Evolutionary conservation across 2,888 invertebrate species (phyloP).

Genomic region (Mythimna loreyi): DNA sequence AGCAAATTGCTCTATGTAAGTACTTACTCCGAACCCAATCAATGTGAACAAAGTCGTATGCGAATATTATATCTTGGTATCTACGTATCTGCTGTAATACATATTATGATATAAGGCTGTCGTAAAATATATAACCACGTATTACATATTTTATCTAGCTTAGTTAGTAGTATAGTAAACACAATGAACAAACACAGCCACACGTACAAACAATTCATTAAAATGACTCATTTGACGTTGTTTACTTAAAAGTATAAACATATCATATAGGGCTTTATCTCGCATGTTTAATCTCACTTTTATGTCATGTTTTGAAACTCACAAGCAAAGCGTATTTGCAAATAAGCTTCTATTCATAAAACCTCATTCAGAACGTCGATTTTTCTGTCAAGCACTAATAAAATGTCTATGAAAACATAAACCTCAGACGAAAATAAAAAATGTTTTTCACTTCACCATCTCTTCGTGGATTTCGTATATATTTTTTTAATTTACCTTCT

Average conservation of each 20-base stretch:
- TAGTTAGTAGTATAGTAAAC: conserved; percentile 22
- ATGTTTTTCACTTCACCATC: conserved; percentile 42
- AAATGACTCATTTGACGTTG: conserved; percentile 31
- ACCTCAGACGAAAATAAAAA: conserved; percentile 53
- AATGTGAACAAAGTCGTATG: conserved; percentile 55
- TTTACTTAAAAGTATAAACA: conserved; percentile 25
- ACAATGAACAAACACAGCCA: conserved; percentile 14
- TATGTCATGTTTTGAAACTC: conserved; percentile 11
- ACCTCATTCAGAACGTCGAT: conserved; percentile 30
- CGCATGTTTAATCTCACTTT: conserved; percentile 21
- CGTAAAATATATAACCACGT: conserved; percentile 15
- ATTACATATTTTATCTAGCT: too few species aligned
- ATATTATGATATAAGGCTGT: conserved; percentile 2
- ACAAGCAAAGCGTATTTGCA: conserved; percentile 12
- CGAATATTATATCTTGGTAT: conserved; percentile 23
- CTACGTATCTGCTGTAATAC: conserved; percentile 7
- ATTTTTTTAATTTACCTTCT: conserved; percentile 57
- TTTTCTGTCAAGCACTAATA: conserved; percentile 38
- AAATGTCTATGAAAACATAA: conserved; percentile 26
- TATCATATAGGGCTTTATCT: conserved; percentile 34
- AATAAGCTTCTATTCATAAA: conserved; percentile 35
- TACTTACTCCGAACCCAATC: conserved; percentile 65
- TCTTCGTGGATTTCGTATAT: conserved; percentile 42
- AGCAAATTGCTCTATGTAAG: conserved; percentile 77
- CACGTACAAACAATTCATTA: conserved; percentile 39